These are phyloP conservation scores for Bicyclus anynana DNA, from an alignment of 1,140 invertebrate genomes.

Conservation along the genomic window DNA sequence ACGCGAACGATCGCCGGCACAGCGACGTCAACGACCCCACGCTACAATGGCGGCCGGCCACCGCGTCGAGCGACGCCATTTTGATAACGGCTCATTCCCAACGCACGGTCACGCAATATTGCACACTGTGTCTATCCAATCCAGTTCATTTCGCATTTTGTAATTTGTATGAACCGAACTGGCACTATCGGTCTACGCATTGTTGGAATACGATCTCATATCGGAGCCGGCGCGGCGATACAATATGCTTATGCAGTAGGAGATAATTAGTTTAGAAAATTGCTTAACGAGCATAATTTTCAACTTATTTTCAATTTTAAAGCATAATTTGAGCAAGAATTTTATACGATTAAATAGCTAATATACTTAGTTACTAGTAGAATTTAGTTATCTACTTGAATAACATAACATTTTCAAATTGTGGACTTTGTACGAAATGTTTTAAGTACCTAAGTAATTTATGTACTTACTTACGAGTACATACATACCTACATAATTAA, in stretches of 20 bases:
- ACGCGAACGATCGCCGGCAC: conserved; percentile 35
- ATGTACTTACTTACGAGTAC: no score
- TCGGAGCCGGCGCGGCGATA: background rate
- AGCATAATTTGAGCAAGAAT: no score
- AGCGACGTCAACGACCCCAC: conserved; percentile 51
- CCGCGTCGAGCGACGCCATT: conserved; percentile 50
- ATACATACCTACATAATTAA: no score
- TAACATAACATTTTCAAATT: no score
- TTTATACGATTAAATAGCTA: no score
- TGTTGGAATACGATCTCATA: conserved; percentile 11
- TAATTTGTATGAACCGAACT: background rate
- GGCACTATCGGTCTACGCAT: background rate
- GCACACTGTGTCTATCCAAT: conserved; percentile 10
- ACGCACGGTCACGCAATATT: conserved; percentile 28
- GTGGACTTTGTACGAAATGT: no score
- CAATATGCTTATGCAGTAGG: conserved; percentile 3
- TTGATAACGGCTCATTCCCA: conserved; percentile 64
- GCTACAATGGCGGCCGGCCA: conserved; percentile 36
- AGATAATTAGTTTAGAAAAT: conserved; percentile 1
- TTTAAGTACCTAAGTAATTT: no score
- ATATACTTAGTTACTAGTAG: no score
- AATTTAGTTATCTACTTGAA: no score
- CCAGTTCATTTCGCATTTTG: background rate
- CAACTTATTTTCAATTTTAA: no score
- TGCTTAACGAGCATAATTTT: no score